Evolutionary conservation across 2,888 invertebrate genomes (phyloP), one percentile per base, ranked within the genome.

Genomic region (Luperina testacea): DNA sequence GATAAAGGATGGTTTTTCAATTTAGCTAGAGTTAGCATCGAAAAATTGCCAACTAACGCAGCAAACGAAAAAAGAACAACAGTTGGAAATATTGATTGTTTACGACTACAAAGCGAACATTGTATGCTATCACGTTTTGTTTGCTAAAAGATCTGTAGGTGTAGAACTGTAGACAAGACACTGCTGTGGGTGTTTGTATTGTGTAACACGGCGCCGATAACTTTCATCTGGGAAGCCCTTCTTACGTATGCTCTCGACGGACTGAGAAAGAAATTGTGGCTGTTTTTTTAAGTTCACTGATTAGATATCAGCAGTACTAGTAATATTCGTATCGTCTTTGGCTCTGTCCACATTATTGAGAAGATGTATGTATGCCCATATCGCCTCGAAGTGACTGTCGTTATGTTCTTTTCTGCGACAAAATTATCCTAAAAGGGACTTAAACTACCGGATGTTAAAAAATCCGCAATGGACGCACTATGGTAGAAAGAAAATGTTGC

Each of bases 181-280:
- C 42, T 51, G 72, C 42, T 51, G 72, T 71, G 48, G 63, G 69
- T 70, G 81, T 80, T 77, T 81, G 64, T 80, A 48, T 84, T 80
- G 85, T 73, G 59, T 72, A 83, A 84, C 80, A 32, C 72, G 13
- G 38, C 42, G 38, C 67, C 69, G 59, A 71, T 68, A 71, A 67
- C 77, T 83, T 81, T 83, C 73, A 74, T 81, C 83, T 81, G 27
- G 20, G 63, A 71, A 81, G 81, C 72, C 53, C 81, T 76, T 51
- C 64, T 81, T 74, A 72, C 68, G 45, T 81, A 64, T 61, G 53
- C 71, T 48, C n/a, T 68, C 48, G 75, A 48, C 53, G 32, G 15
- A 59, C 42, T 15, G 5, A n/a, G 7, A 65, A 72, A 70, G 6
- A 84, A 77, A 53, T 74, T 69, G 42, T 38, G 57, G 17, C 24